A percentile compares a stretch with the other conserved stretches of the same genome.
These are phyloP conservation scores for Gambusia holbrooki DNA, from an alignment of 2,113 vertebrate species.

Conservation along the genomic window DNA sequence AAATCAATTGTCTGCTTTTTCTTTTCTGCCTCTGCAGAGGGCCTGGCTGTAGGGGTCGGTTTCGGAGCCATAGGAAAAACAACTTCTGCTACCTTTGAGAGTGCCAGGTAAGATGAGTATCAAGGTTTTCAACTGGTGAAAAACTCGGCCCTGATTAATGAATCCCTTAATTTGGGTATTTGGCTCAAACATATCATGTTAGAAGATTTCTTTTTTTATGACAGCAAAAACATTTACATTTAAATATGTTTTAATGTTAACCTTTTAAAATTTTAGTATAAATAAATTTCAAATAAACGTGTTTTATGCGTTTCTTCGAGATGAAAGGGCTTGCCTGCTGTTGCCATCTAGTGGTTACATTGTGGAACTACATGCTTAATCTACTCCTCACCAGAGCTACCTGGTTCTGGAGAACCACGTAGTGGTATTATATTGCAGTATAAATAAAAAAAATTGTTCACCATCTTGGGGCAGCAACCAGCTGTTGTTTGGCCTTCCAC, in stretches of 20 bases:
- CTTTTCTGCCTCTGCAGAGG: conserved; percentile 84
- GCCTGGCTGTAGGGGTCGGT: conserved; percentile 94
- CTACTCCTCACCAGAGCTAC: neutral
- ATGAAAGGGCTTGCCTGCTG: neutral
- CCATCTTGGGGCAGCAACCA: neutral
- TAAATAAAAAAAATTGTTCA: neutral
- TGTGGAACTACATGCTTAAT: neutral
- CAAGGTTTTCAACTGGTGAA: neutral
- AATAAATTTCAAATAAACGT: neutral
- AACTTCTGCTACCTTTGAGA: conserved; percentile 89
- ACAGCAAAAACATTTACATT: neutral
- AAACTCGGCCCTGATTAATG: neutral
- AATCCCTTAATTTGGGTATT: neutral
- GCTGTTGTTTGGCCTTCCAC: neutral
- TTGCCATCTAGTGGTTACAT: conserved; percentile 24
- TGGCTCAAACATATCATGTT: neutral
- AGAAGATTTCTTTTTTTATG: neutral
- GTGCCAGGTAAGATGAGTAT: conserved; percentile 85
- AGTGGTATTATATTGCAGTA: neutral
- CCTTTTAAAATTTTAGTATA: neutral
- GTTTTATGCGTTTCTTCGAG: neutral
- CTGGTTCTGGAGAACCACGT: neutral
- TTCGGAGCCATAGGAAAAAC: conserved; percentile 93
- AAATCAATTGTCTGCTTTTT: neutral
- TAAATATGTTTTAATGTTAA: neutral